phyloP scores from a whole-genome alignment of 1,140 invertebrate genomes.

The Aethina tumida region DNA sequence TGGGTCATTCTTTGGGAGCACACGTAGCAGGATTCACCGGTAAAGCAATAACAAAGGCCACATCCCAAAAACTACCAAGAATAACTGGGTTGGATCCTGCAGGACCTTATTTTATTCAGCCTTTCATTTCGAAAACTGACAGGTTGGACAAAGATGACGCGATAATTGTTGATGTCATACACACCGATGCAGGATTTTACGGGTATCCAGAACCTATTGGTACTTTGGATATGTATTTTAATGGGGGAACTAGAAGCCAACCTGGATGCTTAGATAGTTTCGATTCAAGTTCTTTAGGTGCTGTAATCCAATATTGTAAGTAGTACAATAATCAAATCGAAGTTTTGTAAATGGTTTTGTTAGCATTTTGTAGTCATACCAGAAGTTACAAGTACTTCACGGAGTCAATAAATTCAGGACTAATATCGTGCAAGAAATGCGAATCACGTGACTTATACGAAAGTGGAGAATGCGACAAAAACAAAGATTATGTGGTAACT shows the following conservation, averaged over 20 bases:
- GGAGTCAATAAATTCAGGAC: conserved; percentile 32
- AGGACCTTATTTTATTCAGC: conserved; percentile 45
- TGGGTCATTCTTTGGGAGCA: conserved; percentile 51
- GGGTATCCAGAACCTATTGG: conserved; percentile 46
- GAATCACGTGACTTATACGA: conserved; percentile 34
- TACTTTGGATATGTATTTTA: conserved; percentile 68
- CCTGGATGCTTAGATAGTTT: conserved; percentile 40
- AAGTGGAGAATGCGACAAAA: conserved; percentile 26
- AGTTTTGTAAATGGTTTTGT: conserved; percentile 1
- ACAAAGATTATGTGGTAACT: conserved; percentile 32
- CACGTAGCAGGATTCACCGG: conserved; percentile 48
- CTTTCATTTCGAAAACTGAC: conserved; percentile 39
- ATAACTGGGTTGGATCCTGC: conserved; percentile 64
- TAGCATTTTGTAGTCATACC: conserved; percentile 23
- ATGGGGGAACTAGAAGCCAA: conserved; percentile 49
- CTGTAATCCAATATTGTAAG: conserved; percentile 18
- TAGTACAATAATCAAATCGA: background rate
- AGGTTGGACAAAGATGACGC: conserved; percentile 61
- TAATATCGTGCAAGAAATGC: conserved; percentile 36
- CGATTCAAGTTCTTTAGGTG: conserved; percentile 9
- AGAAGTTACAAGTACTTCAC: conserved; percentile 19
- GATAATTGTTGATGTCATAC: conserved; percentile 79
- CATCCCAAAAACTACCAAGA: conserved; percentile 41
- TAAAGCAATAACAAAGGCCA: conserved; percentile 24
- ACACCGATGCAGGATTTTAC: conserved; percentile 58